Base-by-base conservation (phyloP, 1,140 invertebrate genomes). In the Drosophila pachea region DNA sequence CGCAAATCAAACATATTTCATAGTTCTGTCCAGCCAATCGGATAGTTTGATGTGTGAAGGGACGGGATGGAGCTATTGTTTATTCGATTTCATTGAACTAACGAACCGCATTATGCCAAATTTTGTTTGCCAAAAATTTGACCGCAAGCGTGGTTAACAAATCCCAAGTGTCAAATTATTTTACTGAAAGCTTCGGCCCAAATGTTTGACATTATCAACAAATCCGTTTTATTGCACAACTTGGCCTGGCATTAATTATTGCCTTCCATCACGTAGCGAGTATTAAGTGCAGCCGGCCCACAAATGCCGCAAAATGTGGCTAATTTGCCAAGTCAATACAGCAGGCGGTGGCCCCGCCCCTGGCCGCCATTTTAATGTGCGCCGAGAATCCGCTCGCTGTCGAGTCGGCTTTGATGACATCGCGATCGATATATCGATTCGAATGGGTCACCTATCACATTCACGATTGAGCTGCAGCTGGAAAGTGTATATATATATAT, bases 161-260 rank as follows among this genome's bases (percentile, higher is more conserved):
- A 63, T n/a, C 45, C 12, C 42, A 65, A 81, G 49, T 74, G 67
- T 58, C 63, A 72, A 40, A 43, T 42, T 12, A 68, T 56, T 68
- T 60, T 62, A 40, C 54, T 62, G 43, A 67, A 59, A 64, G 29
- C 29, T 16, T 42, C 38, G 55, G 62, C 42, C 68, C 60, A 68
- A 74, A 67, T 81, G 70, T 77, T 49, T 40, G 42, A 38, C 52
- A 69, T 52, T 70, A 81, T 70, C 78, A 74, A 50, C 55, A 81
- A 81, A 82, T 74, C 63, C 78, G 72, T 74, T 82, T 74, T 63
- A 78, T 78, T 69, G 66, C 61, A 50, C 16, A 38, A 48, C 31
- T 38, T 40, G 33, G 62, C 5, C 7, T 16, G 48, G 40, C 71
- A 60, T 78, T 83, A 75, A 83, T 82, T 82, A 78, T 59, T 54